Evolutionary conservation across 53 echinoderm and acorn worm species (phyloP).

Genomic region (Pentamera pediparva): DNA sequence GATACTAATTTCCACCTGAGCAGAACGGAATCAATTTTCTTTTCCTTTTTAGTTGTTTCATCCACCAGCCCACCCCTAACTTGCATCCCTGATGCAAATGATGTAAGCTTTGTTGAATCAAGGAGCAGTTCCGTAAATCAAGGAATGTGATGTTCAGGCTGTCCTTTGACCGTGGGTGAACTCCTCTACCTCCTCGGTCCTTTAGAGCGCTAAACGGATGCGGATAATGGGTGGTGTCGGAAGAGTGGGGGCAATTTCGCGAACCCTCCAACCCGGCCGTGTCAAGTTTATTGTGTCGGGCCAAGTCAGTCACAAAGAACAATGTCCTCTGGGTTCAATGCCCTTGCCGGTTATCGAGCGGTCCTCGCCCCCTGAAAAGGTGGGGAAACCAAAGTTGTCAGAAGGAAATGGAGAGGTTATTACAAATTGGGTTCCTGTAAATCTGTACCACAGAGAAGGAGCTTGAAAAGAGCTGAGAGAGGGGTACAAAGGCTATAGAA

Average conservation of each 20-base stretch:
- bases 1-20: slow-evolving; percentile 36
- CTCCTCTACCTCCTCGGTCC: slow-evolving; percentile 1
- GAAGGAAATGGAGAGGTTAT: not conserved
- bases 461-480: slow-evolving; percentile 20
- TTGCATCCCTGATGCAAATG: slow-evolving; percentile 28
- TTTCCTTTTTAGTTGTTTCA: not conserved
- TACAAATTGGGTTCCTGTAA: slow-evolving; percentile 37
- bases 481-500: slow-evolving; percentile 30
- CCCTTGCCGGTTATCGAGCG: slow-evolving; percentile 3
- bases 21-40: slow-evolving; percentile 32
- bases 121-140: slow-evolving; percentile 2
- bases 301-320: slow-evolving; percentile 19
- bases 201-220: too few species aligned
- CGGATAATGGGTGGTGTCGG: too few species aligned
- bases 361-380: not conserved
- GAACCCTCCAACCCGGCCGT: too few species aligned
- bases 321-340: slow-evolving; percentile 3
- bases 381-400: not conserved
- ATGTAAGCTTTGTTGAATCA: slow-evolving; percentile 15
- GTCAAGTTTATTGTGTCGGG: too few species aligned
- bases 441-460: slow-evolving; percentile 23
- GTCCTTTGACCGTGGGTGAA: slow-evolving; percentile 29
- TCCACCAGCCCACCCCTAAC: slow-evolving; percentile 10
- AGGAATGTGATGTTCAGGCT: not conserved
- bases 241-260: too few species aligned